Evolutionary conservation across 1,140 invertebrate genomes (phyloP).

Genomic region (Araneus ventricosus): DNA sequence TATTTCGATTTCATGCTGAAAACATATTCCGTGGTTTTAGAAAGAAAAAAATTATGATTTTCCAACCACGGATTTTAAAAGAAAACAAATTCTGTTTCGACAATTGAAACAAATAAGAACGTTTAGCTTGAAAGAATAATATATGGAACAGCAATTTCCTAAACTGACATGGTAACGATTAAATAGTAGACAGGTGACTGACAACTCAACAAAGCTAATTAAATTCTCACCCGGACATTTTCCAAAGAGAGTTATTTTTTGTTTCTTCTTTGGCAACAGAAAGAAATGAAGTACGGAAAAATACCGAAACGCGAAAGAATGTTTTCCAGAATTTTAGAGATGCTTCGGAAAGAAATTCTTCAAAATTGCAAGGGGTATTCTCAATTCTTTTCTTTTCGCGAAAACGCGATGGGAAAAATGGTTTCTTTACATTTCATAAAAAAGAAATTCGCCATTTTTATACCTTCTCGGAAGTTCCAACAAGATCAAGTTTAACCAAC

Average conservation of each 20-base stretch:
- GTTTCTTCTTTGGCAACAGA: neutral
- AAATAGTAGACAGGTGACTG: neutral
- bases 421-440: neutral
- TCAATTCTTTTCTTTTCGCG: neutral
- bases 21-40: too few species aligned
- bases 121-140: too few species aligned
- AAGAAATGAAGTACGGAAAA: neutral
- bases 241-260: neutral
- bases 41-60: neutral
- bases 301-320: neutral
- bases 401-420: neutral
- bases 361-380: neutral
- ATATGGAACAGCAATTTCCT: too few species aligned
- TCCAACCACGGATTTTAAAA: neutral
- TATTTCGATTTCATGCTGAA: too few species aligned
- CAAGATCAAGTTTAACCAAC: slow-evolving; percentile 17
- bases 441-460: neutral
- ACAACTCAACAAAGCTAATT: neutral
- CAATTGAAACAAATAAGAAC: neutral
- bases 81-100: neutral
- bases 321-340: neutral
- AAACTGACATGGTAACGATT: neutral
- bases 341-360: neutral
- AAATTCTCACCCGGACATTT: neutral
- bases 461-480: neutral